phyloP scores from a whole-genome alignment of 1,140 invertebrate species.

The Lepidotrigona ventralis region DNA sequence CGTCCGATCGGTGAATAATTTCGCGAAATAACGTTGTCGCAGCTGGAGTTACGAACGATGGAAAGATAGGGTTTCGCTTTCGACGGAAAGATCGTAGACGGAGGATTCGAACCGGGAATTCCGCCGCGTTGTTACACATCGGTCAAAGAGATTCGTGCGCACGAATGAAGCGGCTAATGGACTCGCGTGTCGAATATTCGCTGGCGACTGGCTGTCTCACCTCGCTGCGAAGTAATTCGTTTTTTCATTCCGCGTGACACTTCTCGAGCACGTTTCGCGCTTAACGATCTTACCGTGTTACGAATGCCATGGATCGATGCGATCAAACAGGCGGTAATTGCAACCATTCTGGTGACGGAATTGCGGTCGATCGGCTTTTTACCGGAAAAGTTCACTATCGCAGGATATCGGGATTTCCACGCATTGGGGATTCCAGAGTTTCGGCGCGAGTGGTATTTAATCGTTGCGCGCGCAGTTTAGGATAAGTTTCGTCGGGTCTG shows the following conservation, averaged over 20 bases:
- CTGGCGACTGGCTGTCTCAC: not conserved
- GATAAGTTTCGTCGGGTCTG: not conserved
- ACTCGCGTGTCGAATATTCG: constrained; percentile 69
- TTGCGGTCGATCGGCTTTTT: not conserved
- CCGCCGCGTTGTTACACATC: constrained; percentile 60
- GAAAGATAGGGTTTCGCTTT: constrained; percentile 54
- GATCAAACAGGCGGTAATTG: not conserved
- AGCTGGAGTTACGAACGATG: constrained; percentile 67
- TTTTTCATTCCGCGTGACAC: constrained; percentile 36
- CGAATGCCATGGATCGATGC: not conserved
- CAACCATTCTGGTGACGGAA: not conserved
- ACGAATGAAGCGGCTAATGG: not conserved
- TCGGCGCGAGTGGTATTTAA: not conserved
- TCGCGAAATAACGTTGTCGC: constrained; percentile 53
- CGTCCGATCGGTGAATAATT: constrained; percentile 50
- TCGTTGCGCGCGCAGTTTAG: not conserved
- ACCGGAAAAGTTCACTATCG: not conserved
- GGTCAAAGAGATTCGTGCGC: constrained; percentile 12
- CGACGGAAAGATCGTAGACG: constrained; percentile 39
- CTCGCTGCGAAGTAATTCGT: constrained; percentile 14
- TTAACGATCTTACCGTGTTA: not conserved
- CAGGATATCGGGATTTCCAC: not conserved
- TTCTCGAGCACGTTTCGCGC: not conserved
- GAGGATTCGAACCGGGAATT: constrained; percentile 52
- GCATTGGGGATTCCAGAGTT: not conserved